These are phyloP conservation scores for Zenarchopterus dispar DNA, from an alignment of 2,797 vertebrate genomes.

Conservation along the genomic window DNA sequence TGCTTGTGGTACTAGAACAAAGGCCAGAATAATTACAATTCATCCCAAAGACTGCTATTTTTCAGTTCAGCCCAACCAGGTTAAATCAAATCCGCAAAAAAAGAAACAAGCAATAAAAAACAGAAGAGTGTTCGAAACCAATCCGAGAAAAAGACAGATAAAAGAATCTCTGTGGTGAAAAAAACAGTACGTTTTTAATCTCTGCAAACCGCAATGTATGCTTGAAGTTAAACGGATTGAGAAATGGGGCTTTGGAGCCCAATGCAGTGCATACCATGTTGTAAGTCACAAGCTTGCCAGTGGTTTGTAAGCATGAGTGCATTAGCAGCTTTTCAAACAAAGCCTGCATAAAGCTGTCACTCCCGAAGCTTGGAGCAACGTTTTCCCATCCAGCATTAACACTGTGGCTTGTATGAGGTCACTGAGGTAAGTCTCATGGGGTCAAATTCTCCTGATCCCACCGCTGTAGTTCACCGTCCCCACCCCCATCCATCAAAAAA, in stretches of 20 bases:
- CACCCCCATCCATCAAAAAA: slow-evolving; percentile 28
- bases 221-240: neutral
- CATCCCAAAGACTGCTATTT: too few species aligned
- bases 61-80: too few species aligned
- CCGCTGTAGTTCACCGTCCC: slow-evolving; percentile 55
- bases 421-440: slow-evolving; percentile 39
- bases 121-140: too few species aligned
- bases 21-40: too few species aligned
- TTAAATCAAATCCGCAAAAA: too few species aligned
- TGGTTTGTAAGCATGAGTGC: neutral
- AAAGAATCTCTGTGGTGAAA: neutral
- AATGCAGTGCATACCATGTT: too few species aligned
- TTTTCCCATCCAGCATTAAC: slow-evolving; percentile 30
- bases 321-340: slow-evolving; percentile 44
- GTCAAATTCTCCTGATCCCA: slow-evolving; percentile 54
- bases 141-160: neutral
- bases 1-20: too few species aligned
- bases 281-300: neutral
- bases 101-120: too few species aligned
- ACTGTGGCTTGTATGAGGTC: slow-evolving; percentile 60
- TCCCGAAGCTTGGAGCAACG: slow-evolving; percentile 26
- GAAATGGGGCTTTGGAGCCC: too few species aligned
- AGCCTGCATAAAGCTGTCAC: slow-evolving; percentile 42
- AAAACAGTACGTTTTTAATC: neutral
- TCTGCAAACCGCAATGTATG: neutral